Conservation (phyloP, 2,797 vertebrate species). For the Discoglossus pictus region DNA sequence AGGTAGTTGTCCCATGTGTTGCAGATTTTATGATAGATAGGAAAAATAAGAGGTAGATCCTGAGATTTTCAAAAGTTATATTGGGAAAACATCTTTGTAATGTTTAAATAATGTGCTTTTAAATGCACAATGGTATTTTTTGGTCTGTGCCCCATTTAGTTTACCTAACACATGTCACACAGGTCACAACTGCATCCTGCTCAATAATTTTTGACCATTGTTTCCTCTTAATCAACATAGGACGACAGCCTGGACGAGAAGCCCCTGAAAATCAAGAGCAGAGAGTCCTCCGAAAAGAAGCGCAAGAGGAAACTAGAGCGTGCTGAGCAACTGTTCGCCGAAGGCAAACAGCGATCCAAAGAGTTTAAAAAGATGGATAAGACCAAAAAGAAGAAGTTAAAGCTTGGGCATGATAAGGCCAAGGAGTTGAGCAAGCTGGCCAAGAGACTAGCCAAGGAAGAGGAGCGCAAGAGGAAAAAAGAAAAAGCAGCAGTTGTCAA, state of each 20-base stretch:
- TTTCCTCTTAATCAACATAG: conserved; percentile 59
- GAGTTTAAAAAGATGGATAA: conserved; percentile 91
- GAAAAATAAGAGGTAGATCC: too few species aligned
- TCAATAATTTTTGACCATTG: not conserved
- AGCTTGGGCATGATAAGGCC: conserved; percentile 89
- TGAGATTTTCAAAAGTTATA: too few species aligned
- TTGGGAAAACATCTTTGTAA: too few species aligned
- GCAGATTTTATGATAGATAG: too few species aligned
- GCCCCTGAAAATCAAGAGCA: conserved; percentile 88
- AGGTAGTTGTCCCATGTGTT: too few species aligned
- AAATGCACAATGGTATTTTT: too few species aligned
- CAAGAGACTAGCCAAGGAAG: conserved; percentile 94
- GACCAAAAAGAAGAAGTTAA: conserved; percentile 96
- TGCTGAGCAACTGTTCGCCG: conserved; percentile 85
- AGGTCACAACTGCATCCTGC: not conserved
- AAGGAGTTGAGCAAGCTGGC: conserved; percentile 94
- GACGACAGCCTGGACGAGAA: conserved; percentile 91
- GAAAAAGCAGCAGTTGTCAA: conserved; percentile 86
- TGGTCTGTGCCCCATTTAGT: too few species aligned
- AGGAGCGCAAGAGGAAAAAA: conserved; percentile 92
- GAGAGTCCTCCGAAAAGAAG: conserved; percentile 91
- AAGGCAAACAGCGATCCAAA: conserved; percentile 85
- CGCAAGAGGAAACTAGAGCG: conserved; percentile 91
- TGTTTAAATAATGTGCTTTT: too few species aligned
- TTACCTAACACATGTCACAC: too few species aligned